Conservation (phyloP, 2,888 invertebrate genomes). For the Zeuzera pyrina region DNA sequence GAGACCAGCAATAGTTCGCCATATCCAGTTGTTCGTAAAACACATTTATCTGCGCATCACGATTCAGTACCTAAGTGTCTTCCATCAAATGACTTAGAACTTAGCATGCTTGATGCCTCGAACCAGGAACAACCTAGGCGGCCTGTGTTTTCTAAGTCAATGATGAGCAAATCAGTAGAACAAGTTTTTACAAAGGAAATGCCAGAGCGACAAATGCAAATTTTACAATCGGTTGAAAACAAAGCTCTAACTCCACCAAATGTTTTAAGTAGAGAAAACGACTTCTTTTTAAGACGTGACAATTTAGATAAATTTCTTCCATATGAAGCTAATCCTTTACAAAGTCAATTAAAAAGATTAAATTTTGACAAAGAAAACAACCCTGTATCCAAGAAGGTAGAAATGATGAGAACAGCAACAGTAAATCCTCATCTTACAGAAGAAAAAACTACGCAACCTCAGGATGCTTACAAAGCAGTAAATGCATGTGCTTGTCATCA, state of each 20-base stretch:
- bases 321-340: conserved; percentile 22
- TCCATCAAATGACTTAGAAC: conserved; percentile 51
- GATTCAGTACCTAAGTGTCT: conserved; percentile 24
- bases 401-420: conserved; percentile 26
- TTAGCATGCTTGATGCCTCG: conserved; percentile 50
- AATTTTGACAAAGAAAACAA: conserved; percentile 45
- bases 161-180: not conserved
- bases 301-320: conserved; percentile 30
- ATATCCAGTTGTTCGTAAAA: conserved; percentile 42
- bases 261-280: conserved; percentile 31
- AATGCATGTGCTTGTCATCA: too few relatives aligned
- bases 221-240: too few relatives aligned
- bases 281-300: conserved; percentile 49
- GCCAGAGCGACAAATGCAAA: too few relatives aligned
- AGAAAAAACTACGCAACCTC: too few relatives aligned
- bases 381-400: conserved; percentile 29
- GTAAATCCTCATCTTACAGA: too few relatives aligned
- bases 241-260: conserved; percentile 22
- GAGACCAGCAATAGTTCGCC: conserved; percentile 49
- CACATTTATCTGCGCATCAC: conserved; percentile 23
- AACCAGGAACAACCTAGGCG: conserved; percentile 26
- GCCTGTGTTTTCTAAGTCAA: conserved; percentile 16
- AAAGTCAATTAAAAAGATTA: conserved; percentile 28
- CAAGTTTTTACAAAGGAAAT: not conserved
- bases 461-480: too few relatives aligned